Conservation (phyloP, 2,797 vertebrate species). For the Periophthalmus magnuspinnatus region DNA sequence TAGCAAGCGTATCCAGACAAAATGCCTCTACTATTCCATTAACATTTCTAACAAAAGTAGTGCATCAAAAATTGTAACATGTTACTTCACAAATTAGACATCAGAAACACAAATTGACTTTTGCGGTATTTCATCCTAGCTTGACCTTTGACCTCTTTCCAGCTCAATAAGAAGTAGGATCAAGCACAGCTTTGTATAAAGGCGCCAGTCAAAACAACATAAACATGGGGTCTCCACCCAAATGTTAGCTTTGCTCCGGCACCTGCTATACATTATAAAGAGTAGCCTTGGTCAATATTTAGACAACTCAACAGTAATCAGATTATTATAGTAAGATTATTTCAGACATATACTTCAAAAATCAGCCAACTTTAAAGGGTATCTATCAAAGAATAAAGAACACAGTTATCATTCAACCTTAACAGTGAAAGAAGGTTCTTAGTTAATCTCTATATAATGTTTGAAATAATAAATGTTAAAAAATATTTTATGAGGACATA, state of each 20-base stretch:
- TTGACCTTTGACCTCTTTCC: conserved; percentile 17
- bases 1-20: conserved; percentile 15
- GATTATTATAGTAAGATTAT: too few relatives aligned
- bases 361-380: background rate
- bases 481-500: too few relatives aligned
- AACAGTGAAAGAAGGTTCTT: background rate
- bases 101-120: conserved; percentile 19
- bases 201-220: conserved; percentile 14
- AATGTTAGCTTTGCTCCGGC: conserved; percentile 3
- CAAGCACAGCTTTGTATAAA: conserved; percentile 23
- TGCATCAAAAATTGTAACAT: background rate
- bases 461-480: background rate
- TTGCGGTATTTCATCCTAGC: conserved; percentile 4
- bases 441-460: background rate
- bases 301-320: background rate
- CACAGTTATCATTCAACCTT: too few relatives aligned
- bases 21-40: conserved; percentile 1
- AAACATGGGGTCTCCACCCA: conserved; percentile 7
- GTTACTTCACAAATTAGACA: conserved; percentile 10
- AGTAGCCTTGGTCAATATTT: conserved; percentile 1
- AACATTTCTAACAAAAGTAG: conserved; percentile 10
- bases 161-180: background rate
- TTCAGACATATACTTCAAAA: background rate
- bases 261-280: conserved; percentile 15
- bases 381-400: background rate